A percentile compares a stretch with the other conserved stretches of the same genome.
phyloP scores from a whole-genome alignment of 2,113 vertebrate species.

The Paratilapia polleni region DNA sequence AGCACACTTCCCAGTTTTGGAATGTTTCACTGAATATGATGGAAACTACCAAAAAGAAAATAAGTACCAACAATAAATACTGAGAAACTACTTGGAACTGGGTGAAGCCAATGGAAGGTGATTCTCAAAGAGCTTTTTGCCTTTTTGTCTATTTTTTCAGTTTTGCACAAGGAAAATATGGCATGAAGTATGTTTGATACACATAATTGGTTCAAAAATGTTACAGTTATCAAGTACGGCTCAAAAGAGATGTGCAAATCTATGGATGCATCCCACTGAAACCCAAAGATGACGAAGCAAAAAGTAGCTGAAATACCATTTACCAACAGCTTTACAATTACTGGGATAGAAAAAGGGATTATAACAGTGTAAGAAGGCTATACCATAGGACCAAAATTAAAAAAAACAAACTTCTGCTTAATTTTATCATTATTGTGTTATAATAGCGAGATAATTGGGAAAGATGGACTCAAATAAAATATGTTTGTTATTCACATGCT shows the following conservation, averaged over 20 bases:
- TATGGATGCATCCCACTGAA: neutral
- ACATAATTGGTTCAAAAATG: neutral
- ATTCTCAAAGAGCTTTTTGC: too few species aligned
- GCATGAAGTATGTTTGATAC: neutral
- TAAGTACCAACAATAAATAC: too few species aligned
- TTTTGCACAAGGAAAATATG: neutral
- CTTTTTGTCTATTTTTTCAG: too few species aligned
- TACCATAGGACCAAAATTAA: neutral
- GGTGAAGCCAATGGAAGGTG: too few species aligned
- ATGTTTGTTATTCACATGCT: neutral
- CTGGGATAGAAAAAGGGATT: neutral
- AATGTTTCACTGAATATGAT: too few species aligned
- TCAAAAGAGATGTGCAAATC: neutral
- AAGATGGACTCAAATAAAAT: neutral
- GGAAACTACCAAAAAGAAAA: too few species aligned
- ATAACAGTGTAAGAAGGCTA: neutral
- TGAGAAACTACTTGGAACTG: too few species aligned
- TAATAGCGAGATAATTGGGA: neutral
- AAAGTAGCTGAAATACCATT: neutral
- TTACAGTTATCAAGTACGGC: neutral
- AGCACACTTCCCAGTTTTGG: neutral
- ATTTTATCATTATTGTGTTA: neutral
- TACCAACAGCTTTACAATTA: neutral
- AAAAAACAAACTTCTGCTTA: too few species aligned
- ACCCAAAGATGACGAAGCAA: neutral